A percentile compares a stretch with the other conserved stretches of the same genome.
Conservation (phyloP, 2,888 invertebrate species). For the Gari tellinella region DNA sequence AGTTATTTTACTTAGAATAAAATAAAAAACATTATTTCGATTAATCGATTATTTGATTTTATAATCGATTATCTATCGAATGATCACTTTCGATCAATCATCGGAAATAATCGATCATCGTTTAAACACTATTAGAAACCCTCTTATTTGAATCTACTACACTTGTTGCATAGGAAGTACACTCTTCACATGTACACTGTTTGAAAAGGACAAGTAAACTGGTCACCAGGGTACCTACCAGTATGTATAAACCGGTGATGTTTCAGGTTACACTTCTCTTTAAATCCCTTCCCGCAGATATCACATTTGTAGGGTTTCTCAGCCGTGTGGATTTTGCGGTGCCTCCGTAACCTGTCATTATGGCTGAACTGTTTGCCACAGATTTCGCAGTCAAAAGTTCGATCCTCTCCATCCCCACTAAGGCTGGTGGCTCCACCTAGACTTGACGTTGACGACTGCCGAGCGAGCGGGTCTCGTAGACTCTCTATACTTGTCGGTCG, state of each 20-base stretch:
- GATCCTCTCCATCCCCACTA: slow-evolving; percentile 50
- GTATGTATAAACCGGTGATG: slow-evolving; percentile 62
- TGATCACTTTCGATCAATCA: no score
- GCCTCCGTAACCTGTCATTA: slow-evolving; percentile 56
- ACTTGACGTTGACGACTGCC: slow-evolving; percentile 57
- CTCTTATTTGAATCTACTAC: no score
- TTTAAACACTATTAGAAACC: no score
- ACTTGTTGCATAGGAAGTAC: no score
- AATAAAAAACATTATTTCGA: no score
- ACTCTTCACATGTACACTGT: no score
- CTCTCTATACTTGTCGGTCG: slow-evolving; percentile 61
- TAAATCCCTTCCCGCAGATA: slow-evolving; percentile 61
- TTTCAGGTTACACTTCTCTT: slow-evolving; percentile 61
- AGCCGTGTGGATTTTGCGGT: slow-evolving; percentile 60
- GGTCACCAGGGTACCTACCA: slow-evolving; percentile 41
- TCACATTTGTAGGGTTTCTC: slow-evolving; percentile 63
- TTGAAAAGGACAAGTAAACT: no score
- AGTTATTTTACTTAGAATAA: no score
- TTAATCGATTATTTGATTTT: no score
- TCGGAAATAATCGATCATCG: no score
- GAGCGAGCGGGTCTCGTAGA: slow-evolving; percentile 52
- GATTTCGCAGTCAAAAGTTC: slow-evolving; percentile 59
- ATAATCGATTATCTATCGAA: no score
- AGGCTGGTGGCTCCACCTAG: slow-evolving; percentile 54
- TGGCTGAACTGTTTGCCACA: slow-evolving; percentile 62